phyloP scores from a whole-genome alignment of 2,888 invertebrate genomes.

The Pachycephus smyrnensis region DNA sequence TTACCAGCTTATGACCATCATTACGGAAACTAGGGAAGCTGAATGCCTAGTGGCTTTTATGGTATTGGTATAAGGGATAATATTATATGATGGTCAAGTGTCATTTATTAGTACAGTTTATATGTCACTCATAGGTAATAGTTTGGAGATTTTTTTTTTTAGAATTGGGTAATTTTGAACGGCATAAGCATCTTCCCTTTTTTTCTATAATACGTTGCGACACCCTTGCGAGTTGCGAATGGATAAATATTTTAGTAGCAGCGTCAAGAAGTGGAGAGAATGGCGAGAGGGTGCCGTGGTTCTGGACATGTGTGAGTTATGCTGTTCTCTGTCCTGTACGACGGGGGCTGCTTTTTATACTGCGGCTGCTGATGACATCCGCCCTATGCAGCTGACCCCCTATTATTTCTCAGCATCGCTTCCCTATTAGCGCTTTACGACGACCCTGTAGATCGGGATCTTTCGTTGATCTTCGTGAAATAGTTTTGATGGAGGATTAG shows the following conservation, averaged over 20 bases:
- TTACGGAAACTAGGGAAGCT: background rate
- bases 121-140: background rate
- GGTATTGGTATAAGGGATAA: background rate
- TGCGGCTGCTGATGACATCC: slow-evolving; percentile 53
- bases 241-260: slow-evolving; percentile 7
- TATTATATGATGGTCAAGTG: background rate
- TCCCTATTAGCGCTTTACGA: slow-evolving; percentile 27
- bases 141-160: background rate
- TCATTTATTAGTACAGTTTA: background rate
- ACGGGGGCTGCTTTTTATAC: slow-evolving; percentile 37
- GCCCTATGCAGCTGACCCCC: slow-evolving; percentile 52
- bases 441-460: background rate
- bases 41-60: background rate
- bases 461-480: background rate
- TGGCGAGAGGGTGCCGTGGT: slow-evolving; percentile 14
- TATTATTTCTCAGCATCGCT: slow-evolving; percentile 45
- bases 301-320: slow-evolving; percentile 31
- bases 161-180: background rate
- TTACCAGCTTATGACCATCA: background rate
- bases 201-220: background rate
- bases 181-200: background rate
- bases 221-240: background rate
- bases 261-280: background rate
- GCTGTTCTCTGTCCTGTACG: slow-evolving; percentile 15
- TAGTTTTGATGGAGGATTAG: background rate